phyloP scores from a whole-genome alignment of 2,888 invertebrate genomes.

The Luperina testacea region DNA sequence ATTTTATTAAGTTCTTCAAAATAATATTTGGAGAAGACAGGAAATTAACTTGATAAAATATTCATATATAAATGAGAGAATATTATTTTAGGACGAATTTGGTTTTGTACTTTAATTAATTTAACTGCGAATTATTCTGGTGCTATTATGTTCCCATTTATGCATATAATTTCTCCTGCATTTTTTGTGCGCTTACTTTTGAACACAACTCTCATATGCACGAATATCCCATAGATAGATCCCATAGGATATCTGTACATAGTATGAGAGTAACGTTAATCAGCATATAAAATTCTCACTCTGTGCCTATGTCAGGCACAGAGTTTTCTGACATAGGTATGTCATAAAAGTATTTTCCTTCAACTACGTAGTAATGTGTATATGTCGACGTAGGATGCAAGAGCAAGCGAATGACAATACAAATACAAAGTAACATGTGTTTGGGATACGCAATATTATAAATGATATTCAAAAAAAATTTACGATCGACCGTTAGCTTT shows the following conservation, averaged over 20 bases:
- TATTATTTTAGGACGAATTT: constrained; percentile 2
- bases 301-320: too few species aligned
- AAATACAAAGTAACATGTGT: too few species aligned
- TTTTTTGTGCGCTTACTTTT: background rate
- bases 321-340: background rate
- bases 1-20: constrained; percentile 34
- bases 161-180: background rate
- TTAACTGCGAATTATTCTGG: background rate
- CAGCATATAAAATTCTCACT: too few species aligned
- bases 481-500: too few species aligned
- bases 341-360: background rate
- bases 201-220: background rate
- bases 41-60: constrained; percentile 35
- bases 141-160: background rate
- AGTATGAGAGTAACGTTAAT: background rate
- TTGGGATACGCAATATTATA: too few species aligned
- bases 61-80: constrained; percentile 28
- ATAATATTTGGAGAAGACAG: constrained; percentile 20
- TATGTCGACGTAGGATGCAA: too few species aligned
- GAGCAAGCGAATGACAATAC: too few species aligned
- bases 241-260: background rate
- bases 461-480: too few species aligned
- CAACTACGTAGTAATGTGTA: too few species aligned
- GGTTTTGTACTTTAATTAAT: background rate
- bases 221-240: background rate